phyloP scores from a whole-genome alignment of 2,113 vertebrate species.

The Sarotherodon lohbergeri region DNA sequence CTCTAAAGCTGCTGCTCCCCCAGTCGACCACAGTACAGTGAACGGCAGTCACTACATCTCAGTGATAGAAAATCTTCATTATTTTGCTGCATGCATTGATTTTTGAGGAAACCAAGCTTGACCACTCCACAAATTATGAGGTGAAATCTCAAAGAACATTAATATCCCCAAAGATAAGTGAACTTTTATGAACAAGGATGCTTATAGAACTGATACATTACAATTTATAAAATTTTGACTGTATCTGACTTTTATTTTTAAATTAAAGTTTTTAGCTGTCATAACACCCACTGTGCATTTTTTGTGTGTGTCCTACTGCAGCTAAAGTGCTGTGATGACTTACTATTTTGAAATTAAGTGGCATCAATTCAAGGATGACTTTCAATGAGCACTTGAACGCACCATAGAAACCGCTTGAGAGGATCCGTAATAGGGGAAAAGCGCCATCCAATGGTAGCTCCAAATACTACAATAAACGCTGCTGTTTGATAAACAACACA shows the following conservation, averaged over 20 bases:
- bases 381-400: neutral
- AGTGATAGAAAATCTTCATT: neutral
- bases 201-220: neutral
- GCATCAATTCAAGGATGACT: neutral
- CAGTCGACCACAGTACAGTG: neutral
- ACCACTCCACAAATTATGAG: neutral
- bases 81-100: neutral
- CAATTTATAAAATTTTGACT: neutral
- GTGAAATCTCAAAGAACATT: neutral
- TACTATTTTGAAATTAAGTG: neutral
- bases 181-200: neutral
- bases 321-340: neutral
- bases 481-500: neutral
- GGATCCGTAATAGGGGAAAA: neutral
- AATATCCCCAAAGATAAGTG: neutral
- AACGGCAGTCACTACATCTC: fast-evolving
- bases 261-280: neutral
- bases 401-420: neutral
- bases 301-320: neutral
- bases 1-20: neutral
- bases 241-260: neutral
- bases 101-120: neutral
- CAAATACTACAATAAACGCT: neutral
- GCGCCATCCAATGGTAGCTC: neutral
- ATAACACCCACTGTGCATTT: neutral